phyloP scores from a whole-genome alignment of 2,888 invertebrate species.

The Drosophila recens region DNA sequence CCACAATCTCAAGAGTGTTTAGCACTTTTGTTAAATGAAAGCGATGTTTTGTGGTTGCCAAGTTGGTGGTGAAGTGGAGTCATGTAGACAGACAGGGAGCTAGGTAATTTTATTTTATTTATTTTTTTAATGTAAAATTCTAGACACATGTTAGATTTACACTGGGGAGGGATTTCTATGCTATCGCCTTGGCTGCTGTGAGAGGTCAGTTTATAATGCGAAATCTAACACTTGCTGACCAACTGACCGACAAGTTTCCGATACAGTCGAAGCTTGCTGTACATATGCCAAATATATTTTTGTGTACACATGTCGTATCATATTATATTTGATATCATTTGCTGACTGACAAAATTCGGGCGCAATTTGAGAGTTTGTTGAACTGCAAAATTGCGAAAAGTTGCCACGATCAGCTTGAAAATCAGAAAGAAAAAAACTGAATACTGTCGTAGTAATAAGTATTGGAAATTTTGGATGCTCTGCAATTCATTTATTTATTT shows the following conservation, averaged over 20 bases:
- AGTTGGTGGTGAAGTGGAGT: neutral
- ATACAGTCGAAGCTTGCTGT: neutral
- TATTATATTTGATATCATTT: constrained; percentile 8
- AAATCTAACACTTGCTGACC: constrained; percentile 60
- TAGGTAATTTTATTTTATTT: constrained; percentile 15
- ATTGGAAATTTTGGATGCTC: constrained; percentile 17
- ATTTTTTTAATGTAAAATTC: constrained; percentile 40
- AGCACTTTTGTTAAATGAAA: constrained; percentile 71
- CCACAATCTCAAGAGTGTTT: constrained; percentile 32
- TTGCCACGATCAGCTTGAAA: constrained; percentile 62
- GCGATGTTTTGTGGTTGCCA: constrained; percentile 33
- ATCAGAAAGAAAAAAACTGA: neutral
- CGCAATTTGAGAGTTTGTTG: constrained; percentile 75
- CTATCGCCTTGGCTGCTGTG: constrained; percentile 27
- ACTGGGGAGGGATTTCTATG: neutral
- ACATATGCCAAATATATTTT: neutral
- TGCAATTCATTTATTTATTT: too few relatives aligned
- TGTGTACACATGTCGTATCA: constrained; percentile 5
- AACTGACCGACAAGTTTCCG: constrained; percentile 57
- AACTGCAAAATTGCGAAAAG: constrained; percentile 56
- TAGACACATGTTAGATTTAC: constrained; percentile 39
- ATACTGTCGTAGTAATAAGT: neutral
- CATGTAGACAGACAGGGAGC: neutral
- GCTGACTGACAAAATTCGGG: constrained; percentile 44
- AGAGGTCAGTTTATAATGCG: constrained; percentile 55